Base-by-base conservation (phyloP, 2,797 vertebrate genomes). In the Discoglossus pictus region DNA sequence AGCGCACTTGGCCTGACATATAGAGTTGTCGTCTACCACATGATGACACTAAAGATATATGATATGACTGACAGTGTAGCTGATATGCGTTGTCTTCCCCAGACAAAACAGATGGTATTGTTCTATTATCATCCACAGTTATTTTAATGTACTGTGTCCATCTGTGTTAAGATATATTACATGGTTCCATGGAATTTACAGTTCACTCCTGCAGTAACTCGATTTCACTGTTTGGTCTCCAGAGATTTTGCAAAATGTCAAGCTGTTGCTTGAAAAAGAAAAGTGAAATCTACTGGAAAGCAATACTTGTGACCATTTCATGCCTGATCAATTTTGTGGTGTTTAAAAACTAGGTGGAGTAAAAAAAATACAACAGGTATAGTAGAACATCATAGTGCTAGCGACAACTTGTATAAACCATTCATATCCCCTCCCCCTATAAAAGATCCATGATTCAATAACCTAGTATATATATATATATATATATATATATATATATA, bases 121-220 rank as follows among this genome's bases (percentile, higher is more conserved):
- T 97, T 96, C 93, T 95, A 93, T 97, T 96, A 96, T 96, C 94
- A 93, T 88, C 90, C 88, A 74, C 86, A 90, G 90, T 87, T 86
- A 89, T 90, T 90, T 90, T 88, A 93, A 93, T 93, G 92, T 87
- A 90, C 88, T 87, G 92, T 94, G 95, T 95, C 95, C 94, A 92
- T 95, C 94, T 94, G 90, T 90, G 94, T 97, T 95, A 95, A 94
- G 93, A 93, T 94, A 94, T 95, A 92, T 97, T 96, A 96, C 96
- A 94, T 92, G 93, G 93, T 94, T 95, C 95, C 90, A 89, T 95
- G 95, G 93, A 98, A 98, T 98, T 97, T 97, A 94, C 95, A 93
- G 94, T 94, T 93, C 88, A 91, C 87, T 95, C 91, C 93, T 92
- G 92, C 93, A 92, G 92, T 94, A 94, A 97, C 96, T 96, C 93